Conservation (phyloP, 1,140 invertebrate species). For the Apis cerana region DNA sequence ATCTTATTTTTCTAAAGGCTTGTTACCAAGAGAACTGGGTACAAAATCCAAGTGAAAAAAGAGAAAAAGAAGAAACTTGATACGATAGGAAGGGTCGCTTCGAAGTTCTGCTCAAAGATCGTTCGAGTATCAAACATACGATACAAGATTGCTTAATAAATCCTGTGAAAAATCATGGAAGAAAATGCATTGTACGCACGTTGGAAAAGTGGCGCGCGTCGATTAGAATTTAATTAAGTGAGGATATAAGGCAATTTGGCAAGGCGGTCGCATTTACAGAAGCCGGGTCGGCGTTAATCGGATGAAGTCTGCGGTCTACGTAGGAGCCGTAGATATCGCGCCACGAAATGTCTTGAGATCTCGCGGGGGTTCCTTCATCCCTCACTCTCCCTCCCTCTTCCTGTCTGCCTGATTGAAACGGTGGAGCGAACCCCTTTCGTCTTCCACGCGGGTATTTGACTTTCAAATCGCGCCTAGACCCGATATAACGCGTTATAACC, state of each 20-base stretch:
- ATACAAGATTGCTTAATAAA: too few species aligned
- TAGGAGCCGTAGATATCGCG: slow-evolving; percentile 54
- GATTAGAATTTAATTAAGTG: slow-evolving; percentile 63
- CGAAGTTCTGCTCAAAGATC: too few species aligned
- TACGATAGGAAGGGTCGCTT: too few species aligned
- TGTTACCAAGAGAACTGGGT: neutral
- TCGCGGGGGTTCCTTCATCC: slow-evolving; percentile 33
- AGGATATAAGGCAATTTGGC: slow-evolving; percentile 59
- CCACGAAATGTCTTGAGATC: slow-evolving; percentile 70
- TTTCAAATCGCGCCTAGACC: slow-evolving; percentile 69
- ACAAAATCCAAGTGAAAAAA: neutral
- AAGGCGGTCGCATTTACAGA: slow-evolving; percentile 64
- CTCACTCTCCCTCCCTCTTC: neutral
- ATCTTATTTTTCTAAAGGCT: neutral
- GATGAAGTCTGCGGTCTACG: slow-evolving; percentile 67
- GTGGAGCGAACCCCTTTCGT: neutral
- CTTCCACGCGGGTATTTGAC: slow-evolving; percentile 68
- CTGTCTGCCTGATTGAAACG: neutral
- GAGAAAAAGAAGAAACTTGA: neutral
- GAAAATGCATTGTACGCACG: neutral
- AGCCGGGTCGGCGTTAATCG: slow-evolving; percentile 68
- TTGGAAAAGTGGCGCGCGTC: neutral
- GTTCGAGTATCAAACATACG: too few species aligned
- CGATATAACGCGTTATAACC: slow-evolving; percentile 67
- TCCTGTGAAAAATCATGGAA: too few species aligned